Evolutionary conservation across 2,888 invertebrate species (phyloP), one percentile per base, ranked within the genome.

Genomic region (Itoplectis maculator): DNA sequence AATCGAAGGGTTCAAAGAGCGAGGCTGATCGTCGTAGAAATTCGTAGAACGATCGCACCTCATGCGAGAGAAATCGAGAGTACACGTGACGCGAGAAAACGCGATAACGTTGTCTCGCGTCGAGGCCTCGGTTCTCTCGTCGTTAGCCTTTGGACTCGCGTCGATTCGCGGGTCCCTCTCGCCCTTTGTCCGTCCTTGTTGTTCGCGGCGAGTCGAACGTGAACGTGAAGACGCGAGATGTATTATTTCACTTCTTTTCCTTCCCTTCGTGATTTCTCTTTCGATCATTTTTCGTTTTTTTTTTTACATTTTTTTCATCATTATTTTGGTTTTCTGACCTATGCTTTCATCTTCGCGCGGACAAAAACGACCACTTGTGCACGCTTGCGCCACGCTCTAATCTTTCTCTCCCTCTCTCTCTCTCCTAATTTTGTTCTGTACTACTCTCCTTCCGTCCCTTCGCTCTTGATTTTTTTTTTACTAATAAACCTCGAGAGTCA

Each of bases 1-100:
- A 84, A 79, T 59, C 73, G 20, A 73, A 69, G 73, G 76, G 47
- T 84, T 59, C 82, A 18, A 86, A 85, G 84, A 80, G 76, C 84
- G 80, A 85, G 23, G 79, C 79, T 69, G 84, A 82, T 51, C 74
- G 82, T 78, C 75, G 83, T 68, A 84, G 83, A 81, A 82, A 82
- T 82, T 82, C 76, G 66, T 86, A 76, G 35, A 75, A 66, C 29
- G 63, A 54, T 65, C 65, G 23, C n/a, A 42, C 15, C 15, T 15
- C 51, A 51, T 51, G n/a, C 35, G 23, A 40, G 23, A 59, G n/a
- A 59, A 56, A 56, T 59, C 40, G 18, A 15, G 66, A 23, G 66
- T 35, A 18, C 47, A 23, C 45, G 59, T 45, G 45, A 40, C 23
- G 18, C 11, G 42, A 18, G 40, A 54, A 56, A 59, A 35, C 42